Evolutionary conservation across 2,113 vertebrate species (phyloP).

Genomic region (Salminus brasiliensis): DNA sequence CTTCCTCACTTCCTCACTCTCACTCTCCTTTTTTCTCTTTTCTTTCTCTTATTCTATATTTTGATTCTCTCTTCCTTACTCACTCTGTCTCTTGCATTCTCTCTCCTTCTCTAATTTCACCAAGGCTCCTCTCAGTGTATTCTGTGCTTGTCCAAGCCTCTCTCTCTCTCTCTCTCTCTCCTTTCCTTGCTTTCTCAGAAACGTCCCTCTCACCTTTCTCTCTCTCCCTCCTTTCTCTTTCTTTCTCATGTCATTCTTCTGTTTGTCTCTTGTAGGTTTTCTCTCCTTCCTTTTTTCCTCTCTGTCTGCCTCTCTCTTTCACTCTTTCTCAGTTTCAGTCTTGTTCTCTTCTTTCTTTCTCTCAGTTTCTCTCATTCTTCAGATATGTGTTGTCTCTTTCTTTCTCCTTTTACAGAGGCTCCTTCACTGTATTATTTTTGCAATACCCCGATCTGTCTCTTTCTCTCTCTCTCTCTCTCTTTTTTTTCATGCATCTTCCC

Average conservation of each 20-base stretch:
- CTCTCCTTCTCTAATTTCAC: background rate
- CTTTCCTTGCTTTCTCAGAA: background rate
- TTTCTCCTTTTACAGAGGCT: background rate
- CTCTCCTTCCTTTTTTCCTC: background rate
- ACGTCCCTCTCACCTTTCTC: background rate
- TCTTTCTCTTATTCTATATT: background rate
- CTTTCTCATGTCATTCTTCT: background rate
- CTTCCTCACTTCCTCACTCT: background rate
- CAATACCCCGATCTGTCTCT: no score
- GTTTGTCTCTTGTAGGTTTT: background rate
- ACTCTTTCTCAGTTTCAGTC: background rate
- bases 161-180: background rate
- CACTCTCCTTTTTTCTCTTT: no score
- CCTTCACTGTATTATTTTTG: no score
- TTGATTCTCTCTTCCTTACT: background rate
- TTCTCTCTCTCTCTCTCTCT: background rate
- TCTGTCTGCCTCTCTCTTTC: background rate
- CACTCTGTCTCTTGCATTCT: background rate
- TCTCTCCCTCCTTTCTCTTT: background rate
- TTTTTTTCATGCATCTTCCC: background rate
- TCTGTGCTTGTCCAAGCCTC: background rate
- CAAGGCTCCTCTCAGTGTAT: background rate
- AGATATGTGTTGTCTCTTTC: background rate
- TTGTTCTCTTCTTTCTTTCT: background rate
- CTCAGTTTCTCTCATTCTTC: background rate